Evolutionary conservation across 2,888 invertebrate genomes (phyloP).

Genomic region (Ectemnius continuus): DNA sequence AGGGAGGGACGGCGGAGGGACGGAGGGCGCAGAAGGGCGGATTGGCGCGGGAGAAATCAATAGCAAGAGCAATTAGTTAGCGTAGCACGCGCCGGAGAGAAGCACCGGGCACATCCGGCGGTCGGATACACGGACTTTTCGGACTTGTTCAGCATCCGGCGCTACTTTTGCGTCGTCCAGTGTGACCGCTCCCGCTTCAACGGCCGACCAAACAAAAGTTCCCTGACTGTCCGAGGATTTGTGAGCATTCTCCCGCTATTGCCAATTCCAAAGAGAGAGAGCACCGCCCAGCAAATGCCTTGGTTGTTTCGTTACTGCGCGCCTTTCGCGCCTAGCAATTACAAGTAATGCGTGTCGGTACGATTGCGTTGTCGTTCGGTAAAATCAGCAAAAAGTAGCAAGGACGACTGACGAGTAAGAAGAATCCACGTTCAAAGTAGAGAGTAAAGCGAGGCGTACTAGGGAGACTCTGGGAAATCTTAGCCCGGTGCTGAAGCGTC

Average conservation of each 20-base stretch:
- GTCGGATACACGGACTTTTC: conserved; percentile 58
- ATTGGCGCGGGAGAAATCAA: conserved; percentile 48
- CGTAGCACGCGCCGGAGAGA: conserved; percentile 50
- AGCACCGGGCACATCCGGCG: conserved; percentile 52
- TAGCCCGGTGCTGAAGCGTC: no score
- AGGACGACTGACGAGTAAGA: no score
- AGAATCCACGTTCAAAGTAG: no score
- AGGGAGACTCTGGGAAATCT: no score
- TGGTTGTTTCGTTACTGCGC: no score
- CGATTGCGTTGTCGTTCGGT: no score
- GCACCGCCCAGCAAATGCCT: conserved; percentile 33
- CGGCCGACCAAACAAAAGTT: conserved; percentile 41
- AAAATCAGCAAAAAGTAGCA: no score
- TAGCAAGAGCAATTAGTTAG: conserved; percentile 57
- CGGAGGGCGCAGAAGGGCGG: no score
- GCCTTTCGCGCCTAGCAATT: conserved; percentile 29
- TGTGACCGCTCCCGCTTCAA: conserved; percentile 8
- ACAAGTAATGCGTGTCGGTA: conserved; percentile 35
- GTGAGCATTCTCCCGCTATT: neutral
- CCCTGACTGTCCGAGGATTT: conserved; percentile 21
- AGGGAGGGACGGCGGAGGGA: no score
- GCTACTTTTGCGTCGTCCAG: conserved; percentile 18
- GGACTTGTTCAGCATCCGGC: conserved; percentile 59
- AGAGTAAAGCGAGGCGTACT: no score
- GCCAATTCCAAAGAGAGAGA: conserved; percentile 9